phyloP scores from a whole-genome alignment of 1,140 invertebrate genomes.

The Drosophila miranda region DNA sequence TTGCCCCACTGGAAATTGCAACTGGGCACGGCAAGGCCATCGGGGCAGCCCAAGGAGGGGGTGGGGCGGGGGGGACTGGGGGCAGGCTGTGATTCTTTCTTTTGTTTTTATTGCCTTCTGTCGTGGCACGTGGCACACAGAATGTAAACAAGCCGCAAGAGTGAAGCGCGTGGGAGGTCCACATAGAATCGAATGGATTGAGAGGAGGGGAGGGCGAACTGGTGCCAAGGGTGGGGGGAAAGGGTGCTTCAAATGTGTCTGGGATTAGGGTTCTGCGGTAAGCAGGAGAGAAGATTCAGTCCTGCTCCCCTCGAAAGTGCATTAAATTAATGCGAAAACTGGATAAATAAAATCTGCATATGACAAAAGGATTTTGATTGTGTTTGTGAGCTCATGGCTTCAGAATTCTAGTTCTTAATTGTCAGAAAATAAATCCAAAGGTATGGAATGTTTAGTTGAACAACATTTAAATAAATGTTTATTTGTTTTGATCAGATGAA shows the following conservation, averaged over 20 bases:
- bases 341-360: background rate
- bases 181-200: slow-evolving; percentile 18
- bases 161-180: slow-evolving; percentile 43
- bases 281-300: slow-evolving; percentile 2
- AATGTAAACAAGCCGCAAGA: slow-evolving; percentile 74
- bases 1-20: slow-evolving; percentile 33
- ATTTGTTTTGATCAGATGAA: too few relatives aligned
- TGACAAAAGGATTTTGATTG: too few relatives aligned
- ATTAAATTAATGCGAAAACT: background rate
- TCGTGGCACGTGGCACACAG: slow-evolving; percentile 67
- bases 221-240: background rate
- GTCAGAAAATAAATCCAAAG: too few relatives aligned
- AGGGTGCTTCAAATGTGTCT: slow-evolving; percentile 33
- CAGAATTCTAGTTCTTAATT: too few relatives aligned
- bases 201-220: background rate
- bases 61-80: slow-evolving; percentile 12
- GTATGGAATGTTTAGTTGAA: too few relatives aligned
- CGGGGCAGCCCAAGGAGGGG: background rate
- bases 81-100: slow-evolving; percentile 35
- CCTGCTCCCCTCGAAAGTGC: background rate
- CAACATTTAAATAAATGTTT: too few relatives aligned
- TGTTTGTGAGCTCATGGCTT: too few relatives aligned
- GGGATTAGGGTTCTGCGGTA: slow-evolving; percentile 34
- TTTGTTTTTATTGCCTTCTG: slow-evolving; percentile 51
- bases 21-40: slow-evolving; percentile 31